Percentiles rank a stretch among this genome's conserved stretches.
phyloP scores from a whole-genome alignment of 2,888 invertebrate genomes.

The Nycteola revayana region DNA sequence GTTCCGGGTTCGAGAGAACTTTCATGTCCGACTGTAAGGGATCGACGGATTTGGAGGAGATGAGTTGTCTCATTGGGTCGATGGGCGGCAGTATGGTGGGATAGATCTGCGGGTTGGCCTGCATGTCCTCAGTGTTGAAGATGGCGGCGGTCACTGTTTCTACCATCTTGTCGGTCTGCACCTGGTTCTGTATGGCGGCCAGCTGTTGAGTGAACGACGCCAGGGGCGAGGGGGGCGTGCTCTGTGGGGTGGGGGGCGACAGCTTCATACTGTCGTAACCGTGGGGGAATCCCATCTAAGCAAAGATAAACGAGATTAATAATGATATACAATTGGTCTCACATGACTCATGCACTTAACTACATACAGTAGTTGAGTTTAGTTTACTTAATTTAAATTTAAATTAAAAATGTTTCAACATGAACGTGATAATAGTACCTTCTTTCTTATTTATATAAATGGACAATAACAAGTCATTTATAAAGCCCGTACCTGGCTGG shows the following conservation, averaged over 20 bases:
- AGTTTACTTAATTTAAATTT: too few species aligned
- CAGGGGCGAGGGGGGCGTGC: constrained; percentile 62
- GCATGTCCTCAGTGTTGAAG: constrained; percentile 63
- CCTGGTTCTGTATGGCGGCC: constrained; percentile 74
- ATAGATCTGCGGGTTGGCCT: constrained; percentile 55
- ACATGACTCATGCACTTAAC: too few species aligned
- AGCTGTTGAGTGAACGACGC: constrained; percentile 71
- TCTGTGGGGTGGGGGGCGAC: constrained; percentile 68
- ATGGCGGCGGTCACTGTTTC: constrained; percentile 77
- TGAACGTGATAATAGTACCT: too few species aligned
- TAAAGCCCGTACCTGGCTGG: constrained; percentile 52
- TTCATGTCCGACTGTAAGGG: constrained; percentile 58
- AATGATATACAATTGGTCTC: too few species aligned
- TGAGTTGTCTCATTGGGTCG: constrained; percentile 50
- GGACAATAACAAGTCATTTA: too few species aligned
- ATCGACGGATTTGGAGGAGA: constrained; percentile 49
- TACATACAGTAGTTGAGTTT: too few species aligned
- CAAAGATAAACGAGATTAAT: too few species aligned
- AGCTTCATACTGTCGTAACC: constrained; percentile 79
- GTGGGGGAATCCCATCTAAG: constrained; percentile 58
- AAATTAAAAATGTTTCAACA: too few species aligned
- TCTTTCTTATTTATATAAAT: too few species aligned
- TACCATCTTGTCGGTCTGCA: constrained; percentile 78
- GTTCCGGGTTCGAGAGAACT: constrained; percentile 45
- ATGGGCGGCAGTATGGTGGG: constrained; percentile 45